Evolutionary conservation across 2,113 vertebrate species (phyloP).

Genomic region (Cercocebus atys): DNA sequence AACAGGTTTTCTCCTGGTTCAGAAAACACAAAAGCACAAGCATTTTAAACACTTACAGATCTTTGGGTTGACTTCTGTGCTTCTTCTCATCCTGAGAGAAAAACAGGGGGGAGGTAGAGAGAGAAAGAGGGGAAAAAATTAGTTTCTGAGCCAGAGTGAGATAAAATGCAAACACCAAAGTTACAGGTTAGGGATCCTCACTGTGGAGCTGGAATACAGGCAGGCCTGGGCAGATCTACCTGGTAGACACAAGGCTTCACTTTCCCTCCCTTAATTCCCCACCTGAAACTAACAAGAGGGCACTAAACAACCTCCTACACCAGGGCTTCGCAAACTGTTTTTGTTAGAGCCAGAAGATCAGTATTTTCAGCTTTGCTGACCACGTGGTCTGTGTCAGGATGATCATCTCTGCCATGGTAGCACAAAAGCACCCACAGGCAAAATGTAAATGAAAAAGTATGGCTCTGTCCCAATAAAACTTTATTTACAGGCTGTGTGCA

Average conservation of each 20-base stretch:
- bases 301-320: neutral
- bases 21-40: neutral
- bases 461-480: neutral
- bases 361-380: neutral
- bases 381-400: neutral
- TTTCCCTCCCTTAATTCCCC: neutral
- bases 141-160: neutral
- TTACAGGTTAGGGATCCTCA: neutral
- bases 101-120: neutral
- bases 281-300: neutral
- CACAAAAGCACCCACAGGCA: neutral
- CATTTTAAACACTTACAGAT: constrained; percentile 64
- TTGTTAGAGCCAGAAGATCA: neutral
- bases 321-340: neutral
- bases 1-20: neutral
- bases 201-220: neutral
- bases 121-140: neutral
- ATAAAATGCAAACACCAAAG: neutral
- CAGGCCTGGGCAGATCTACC: neutral
- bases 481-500: neutral
- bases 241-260: neutral
- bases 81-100: constrained; percentile 61
- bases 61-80: constrained; percentile 62
- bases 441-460: neutral
- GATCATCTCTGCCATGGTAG: neutral